Conservation (phyloP, 1,140 invertebrate species). For the Macrocentrus cingulum region DNA sequence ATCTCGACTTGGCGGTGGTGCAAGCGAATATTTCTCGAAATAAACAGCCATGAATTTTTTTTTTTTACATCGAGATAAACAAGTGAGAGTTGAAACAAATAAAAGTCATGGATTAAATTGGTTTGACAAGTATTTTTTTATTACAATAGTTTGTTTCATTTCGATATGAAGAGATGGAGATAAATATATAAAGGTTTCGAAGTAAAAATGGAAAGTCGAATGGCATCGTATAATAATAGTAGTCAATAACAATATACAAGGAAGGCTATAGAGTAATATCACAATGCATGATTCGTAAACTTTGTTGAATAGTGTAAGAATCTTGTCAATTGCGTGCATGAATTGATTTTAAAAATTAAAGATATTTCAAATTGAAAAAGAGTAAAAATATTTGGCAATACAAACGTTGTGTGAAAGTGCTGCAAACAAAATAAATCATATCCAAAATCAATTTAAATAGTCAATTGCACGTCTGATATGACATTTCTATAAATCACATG, state of each 20-base stretch:
- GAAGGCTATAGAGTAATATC: constrained; percentile 59
- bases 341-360: neutral
- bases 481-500: constrained; percentile 44
- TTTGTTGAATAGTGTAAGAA: constrained; percentile 51
- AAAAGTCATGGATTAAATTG: constrained; percentile 22
- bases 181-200: constrained; percentile 58
- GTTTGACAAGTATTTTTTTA: constrained; percentile 53
- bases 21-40: constrained; percentile 53
- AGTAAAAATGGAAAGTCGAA: constrained; percentile 58
- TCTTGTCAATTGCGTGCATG: constrained; percentile 9
- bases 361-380: no score
- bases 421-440: no score
- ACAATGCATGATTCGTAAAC: constrained; percentile 60
- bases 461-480: constrained; percentile 57
- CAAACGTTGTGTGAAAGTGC: no score
- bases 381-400: neutral
- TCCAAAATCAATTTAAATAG: no score
- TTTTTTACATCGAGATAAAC: constrained; percentile 29
- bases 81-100: constrained; percentile 14
- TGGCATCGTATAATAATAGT: constrained; percentile 43
- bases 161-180: constrained; percentile 59
- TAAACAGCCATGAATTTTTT: constrained; percentile 34
- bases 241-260: constrained; percentile 53
- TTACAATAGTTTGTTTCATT: constrained; percentile 45
- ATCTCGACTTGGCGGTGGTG: constrained; percentile 55